phyloP scores from a whole-genome alignment of 2,797 vertebrate genomes.

The Tragelaphus eurycerus region DNA sequence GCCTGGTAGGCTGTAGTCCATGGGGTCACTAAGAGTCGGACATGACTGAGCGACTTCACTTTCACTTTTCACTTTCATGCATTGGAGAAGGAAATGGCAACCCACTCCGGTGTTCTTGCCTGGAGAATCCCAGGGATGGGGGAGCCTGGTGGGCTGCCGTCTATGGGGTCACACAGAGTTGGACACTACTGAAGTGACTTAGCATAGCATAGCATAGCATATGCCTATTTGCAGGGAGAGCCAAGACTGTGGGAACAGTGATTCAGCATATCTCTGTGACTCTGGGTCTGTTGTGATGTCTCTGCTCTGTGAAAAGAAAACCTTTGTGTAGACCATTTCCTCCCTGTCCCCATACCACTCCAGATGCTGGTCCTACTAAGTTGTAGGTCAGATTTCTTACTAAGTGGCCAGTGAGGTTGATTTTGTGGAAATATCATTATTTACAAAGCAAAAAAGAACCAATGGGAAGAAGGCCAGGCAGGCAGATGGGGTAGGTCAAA shows the following conservation, averaged over 20 bases:
- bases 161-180: no score
- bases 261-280: neutral
- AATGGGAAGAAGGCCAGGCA: neutral
- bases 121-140: no score
- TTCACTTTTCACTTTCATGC: no score
- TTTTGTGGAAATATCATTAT: neutral
- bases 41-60: no score
- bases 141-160: no score
- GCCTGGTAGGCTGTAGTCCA: no score
- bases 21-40: no score
- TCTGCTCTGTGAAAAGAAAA: conserved; percentile 1
- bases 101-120: no score
- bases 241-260: neutral
- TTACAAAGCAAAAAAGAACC: neutral
- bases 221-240: neutral
- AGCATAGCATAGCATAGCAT: no score
- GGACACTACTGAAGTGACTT: no score
- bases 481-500: neutral
- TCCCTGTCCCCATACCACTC: neutral
- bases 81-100: no score
- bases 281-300: conserved; percentile 33
- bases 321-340: neutral
- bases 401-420: neutral
- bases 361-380: neutral
- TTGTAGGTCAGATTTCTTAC: neutral